Evolutionary conservation across 2,113 vertebrate species (phyloP), one percentile per base, ranked within the genome.

Genomic region (Nibea albiflora): DNA sequence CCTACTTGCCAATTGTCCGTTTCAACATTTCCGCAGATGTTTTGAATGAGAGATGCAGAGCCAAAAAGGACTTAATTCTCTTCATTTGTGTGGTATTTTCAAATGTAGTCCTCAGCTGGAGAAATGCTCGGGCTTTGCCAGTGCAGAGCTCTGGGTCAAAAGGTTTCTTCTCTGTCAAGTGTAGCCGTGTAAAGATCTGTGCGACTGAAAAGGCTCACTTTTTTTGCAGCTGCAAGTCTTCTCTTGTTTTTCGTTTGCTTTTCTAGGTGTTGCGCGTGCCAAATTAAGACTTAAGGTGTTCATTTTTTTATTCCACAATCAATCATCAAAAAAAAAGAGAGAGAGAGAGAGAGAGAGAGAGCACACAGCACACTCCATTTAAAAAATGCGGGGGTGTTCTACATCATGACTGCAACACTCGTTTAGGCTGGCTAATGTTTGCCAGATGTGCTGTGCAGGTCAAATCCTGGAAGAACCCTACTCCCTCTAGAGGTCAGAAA

Each of bases 371-470:
- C 83, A 88, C 62, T 83, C 58, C 17, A 60, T 85, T 89, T 88
- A 19, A 88, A 84, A 88, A 92, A 92, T 90, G 92, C 24, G 87
- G 89, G 91, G 90, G 92, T 93, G 92, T 93, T 91, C 75, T 82
- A 78, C 91, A 92, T 93, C 91, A 88, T 57, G 14, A 85, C 85
- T 92, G 87, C 88, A 90, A 72, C 90, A 62, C 70, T 94, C 88
- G 56, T 92, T 92, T 90, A 78, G 84, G 50, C 86, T 52, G 62
- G 76, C 80, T 94, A 94, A 93, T 93, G 86, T 87, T 90, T 94
- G 86, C 92, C 92, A 94, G 93, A 94, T 94, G 92, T 93, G 87
- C 86, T 31, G 61, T 65, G 76, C 88, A 88, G 89, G 90, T 92
- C 83, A 67, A 75, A 83, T 78, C 80, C 72, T 61, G 42, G 64